A percentile compares a stretch with the other conserved stretches of the same genome.
phyloP scores from a whole-genome alignment of 2,888 invertebrate genomes.

The Spodoptera picta region DNA sequence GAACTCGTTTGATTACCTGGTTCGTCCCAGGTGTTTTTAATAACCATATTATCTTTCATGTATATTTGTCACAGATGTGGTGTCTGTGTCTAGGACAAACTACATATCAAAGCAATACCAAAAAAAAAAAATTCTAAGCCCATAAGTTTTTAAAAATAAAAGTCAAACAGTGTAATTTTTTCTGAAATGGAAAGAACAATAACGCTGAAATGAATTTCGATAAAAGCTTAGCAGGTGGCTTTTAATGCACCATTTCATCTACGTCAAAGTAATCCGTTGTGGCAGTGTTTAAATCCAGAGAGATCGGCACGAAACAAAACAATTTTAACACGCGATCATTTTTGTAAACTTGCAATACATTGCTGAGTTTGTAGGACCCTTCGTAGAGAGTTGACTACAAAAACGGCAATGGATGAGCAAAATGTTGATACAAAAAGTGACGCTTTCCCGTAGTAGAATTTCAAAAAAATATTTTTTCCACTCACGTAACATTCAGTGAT shows the following conservation, averaged over 20 bases:
- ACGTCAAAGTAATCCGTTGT: conserved; percentile 32
- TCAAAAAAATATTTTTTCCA: neutral
- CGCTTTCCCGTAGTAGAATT: neutral
- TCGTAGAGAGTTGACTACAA: neutral
- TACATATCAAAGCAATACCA: no score
- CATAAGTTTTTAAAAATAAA: no score
- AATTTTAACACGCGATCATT: neutral
- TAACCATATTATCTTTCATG: no score
- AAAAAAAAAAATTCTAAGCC: no score
- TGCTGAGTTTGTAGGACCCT: conserved; percentile 4
- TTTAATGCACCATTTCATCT: conserved; percentile 38
- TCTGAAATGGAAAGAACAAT: conserved; percentile 23
- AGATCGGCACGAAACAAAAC: conserved; percentile 6
- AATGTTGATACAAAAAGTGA: conserved; percentile 1
- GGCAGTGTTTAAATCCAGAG: conserved; percentile 28
- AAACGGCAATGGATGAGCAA: neutral
- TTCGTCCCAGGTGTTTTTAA: no score
- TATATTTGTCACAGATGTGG: no score
- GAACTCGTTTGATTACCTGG: no score
- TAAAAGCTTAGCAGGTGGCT: conserved; percentile 24
- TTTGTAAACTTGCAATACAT: conserved; percentile 2
- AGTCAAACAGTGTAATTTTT: neutral
- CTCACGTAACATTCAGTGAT: conserved; percentile 2
- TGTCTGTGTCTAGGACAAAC: no score
- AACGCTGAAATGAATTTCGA: conserved; percentile 38